Percentiles rank a stretch among this genome's conserved stretches.
These are phyloP conservation scores for Dasypogon diadema DNA, from an alignment of 2,888 invertebrate species.

Conservation along the genomic window DNA sequence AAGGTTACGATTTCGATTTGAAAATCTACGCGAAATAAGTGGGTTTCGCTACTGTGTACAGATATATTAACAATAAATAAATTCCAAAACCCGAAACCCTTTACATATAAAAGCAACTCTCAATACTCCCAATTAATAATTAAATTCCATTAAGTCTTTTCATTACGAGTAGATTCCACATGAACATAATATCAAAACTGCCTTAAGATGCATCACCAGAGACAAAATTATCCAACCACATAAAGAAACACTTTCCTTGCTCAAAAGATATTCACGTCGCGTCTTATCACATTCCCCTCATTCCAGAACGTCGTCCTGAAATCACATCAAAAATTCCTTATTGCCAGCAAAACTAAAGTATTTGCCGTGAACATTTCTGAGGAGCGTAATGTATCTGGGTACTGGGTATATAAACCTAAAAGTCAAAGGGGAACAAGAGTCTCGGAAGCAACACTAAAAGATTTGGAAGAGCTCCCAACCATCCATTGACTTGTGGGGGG, in stretches of 20 bases:
- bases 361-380: slow-evolving; percentile 36
- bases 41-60: too few species aligned
- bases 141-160: slow-evolving; percentile 7
- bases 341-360: slow-evolving; percentile 49
- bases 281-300: slow-evolving; percentile 41
- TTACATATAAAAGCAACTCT: neutral
- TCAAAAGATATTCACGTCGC: slow-evolving; percentile 32
- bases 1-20: neutral
- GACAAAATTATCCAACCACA: slow-evolving; percentile 9
- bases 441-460: slow-evolving; percentile 26
- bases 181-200: neutral
- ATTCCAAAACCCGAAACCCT: neutral
- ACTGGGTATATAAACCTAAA: neutral
- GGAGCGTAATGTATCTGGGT: slow-evolving; percentile 11
- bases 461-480: slow-evolving; percentile 8
- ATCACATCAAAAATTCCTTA: slow-evolving; percentile 49
- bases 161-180: neutral
- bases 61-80: neutral
- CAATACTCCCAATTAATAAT: slow-evolving; percentile 11
- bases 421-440: slow-evolving; percentile 3
- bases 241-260: slow-evolving; percentile 38
- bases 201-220: slow-evolving; percentile 7
- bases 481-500: slow-evolving; percentile 9
- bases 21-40: neutral
- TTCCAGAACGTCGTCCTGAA: slow-evolving; percentile 30